Base-by-base conservation (phyloP, 2,888 invertebrate genomes). In the Orthonevra nobilis region DNA sequence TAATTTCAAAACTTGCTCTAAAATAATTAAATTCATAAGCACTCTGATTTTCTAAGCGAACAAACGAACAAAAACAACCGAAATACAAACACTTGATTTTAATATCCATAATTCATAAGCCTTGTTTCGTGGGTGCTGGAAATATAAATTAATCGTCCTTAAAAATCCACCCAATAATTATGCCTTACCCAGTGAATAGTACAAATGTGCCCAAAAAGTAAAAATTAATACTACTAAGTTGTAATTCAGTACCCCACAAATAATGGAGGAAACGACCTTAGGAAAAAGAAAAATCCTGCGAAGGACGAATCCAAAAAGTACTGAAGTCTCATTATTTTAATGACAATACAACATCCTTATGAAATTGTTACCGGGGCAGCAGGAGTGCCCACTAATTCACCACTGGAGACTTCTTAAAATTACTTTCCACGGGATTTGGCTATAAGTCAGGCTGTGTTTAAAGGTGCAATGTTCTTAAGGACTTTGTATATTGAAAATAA, bases 201-300 rank as follows among this genome's bases (percentile, higher is more conserved):
- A 36, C 61, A 56, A 52, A 52, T 32, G 64, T 34, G 26, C 14
- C 26, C 54, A 28, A 20, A 28, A 46, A 56, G 36, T 38, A 34
- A 26, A 54, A 54, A 44, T 32, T 12, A n/a, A 44, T 54, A 26
- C 44, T 52, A 36, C n/a, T n/a, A 66, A 54, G 34, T 42, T 52
- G 44, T n/a, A 46, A 56, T 26, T 66, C 36, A 56, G 32, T 56
- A 56, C 38, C n/a, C 17, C 54, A 66, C 66, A 56, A 66, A 46
- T 66, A 44, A 66, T 46, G 30, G 3, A 20, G 44, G 17, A 54
- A 64, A 54, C 64, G 40, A 44, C 52, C 54, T 32, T 34, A 32
- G 15, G 34, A 66, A 66, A 56, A 36, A 36, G 10, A 38, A 46
- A 32, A n/a, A n/a, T n/a, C 56, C 20, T 20, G 14, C 7, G 23